Conservation (phyloP, 2,797 vertebrate species). For the Emydoidea blandingii region DNA sequence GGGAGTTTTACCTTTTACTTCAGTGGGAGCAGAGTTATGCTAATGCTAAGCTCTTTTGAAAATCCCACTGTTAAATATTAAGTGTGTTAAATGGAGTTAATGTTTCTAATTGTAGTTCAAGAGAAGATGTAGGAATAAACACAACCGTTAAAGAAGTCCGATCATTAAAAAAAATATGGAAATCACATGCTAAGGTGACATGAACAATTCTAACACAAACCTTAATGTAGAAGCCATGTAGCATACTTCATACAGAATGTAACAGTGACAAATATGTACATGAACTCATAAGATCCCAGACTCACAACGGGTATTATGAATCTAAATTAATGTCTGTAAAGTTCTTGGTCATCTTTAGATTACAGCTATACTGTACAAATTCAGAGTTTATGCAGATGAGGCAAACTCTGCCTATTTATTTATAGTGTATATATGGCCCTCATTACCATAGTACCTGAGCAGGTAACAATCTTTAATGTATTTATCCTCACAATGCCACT, state of each 20-base stretch:
- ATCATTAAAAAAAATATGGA: not conserved
- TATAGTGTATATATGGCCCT: not conserved
- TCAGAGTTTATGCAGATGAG: not conserved
- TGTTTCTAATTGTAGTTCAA: not conserved
- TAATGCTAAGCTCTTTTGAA: constrained; percentile 24
- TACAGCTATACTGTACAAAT: not conserved
- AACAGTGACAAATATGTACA: not conserved
- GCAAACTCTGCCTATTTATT: not conserved
- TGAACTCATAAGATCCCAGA: not conserved
- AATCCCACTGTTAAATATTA: constrained; percentile 40
- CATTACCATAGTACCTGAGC: not conserved
- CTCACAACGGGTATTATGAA: fast-evolving
- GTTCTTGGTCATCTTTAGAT: not conserved
- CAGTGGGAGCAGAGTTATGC: not conserved
- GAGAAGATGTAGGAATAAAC: not conserved
- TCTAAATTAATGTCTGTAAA: not conserved
- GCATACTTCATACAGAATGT: not conserved
- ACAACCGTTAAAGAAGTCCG: not conserved
- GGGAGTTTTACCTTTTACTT: constrained; percentile 30
- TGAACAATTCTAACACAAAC: not conserved
- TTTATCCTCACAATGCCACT: not conserved
- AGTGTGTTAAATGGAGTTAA: not conserved
- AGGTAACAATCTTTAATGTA: not conserved
- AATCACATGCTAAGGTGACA: not conserved
- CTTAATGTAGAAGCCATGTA: not conserved